Percentiles rank a stretch among this genome's conserved stretches.
Conservation (phyloP, 2,113 vertebrate genomes). For the Phocoena phocoena region DNA sequence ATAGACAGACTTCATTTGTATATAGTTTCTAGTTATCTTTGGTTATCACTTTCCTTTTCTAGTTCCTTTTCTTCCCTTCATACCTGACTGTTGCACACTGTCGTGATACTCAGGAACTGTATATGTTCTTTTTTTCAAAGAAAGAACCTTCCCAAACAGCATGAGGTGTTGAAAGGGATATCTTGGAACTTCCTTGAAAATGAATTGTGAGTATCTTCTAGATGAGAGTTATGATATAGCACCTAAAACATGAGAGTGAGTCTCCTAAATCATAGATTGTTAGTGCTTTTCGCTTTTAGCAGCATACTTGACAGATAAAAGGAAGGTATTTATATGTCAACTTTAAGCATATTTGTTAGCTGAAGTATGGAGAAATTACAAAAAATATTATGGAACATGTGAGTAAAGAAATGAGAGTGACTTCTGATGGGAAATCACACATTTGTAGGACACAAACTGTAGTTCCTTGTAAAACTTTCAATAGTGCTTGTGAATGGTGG, state of each 20-base stretch:
- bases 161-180: neutral
- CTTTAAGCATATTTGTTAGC: neutral
- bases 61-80: neutral
- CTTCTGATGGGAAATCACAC: neutral
- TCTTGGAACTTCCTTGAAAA: neutral
- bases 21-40: neutral
- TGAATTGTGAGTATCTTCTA: neutral
- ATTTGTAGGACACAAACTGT: neutral
- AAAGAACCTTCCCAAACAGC: neutral
- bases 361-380: neutral
- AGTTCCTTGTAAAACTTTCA: neutral
- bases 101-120: neutral
- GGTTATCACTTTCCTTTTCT: neutral
- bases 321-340: neutral
- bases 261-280: neutral
- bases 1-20: neutral
- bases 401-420: neutral
- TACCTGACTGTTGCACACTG: rapidly evolving
- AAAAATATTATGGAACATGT: neutral
- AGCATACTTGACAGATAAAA: neutral
- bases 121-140: neutral
- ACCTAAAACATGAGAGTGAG: neutral
- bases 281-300: neutral
- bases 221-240: neutral
- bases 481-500: neutral